Evolutionary conservation across 2,888 invertebrate genomes (phyloP), one percentile per base, ranked within the genome.

Genomic region (Coenonympha glycerion): DNA sequence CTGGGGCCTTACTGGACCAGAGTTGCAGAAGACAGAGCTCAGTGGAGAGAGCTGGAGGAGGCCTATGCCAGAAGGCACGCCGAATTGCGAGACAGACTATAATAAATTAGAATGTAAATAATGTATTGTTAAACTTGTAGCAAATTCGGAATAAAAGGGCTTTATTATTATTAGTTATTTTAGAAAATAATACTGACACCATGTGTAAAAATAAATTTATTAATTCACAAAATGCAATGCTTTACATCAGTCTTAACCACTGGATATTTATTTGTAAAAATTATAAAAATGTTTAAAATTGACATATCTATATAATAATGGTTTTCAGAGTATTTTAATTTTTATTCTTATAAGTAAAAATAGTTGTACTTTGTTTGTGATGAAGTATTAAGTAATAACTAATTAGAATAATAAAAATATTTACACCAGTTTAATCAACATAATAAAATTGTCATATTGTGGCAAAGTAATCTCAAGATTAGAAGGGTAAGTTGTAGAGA

Each of bases 141-240:
- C 22, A 6, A 2, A 8, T n/a, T n/a, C n/a, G n/a, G n/a, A n/a
- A n/a, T n/a, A n/a, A n/a, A n/a, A n/a, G n/a, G n/a, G n/a, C 21
- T 3, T 5, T 22, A 4, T 6, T 28, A 11, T 11, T 9, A 28
- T 31, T 13, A 30, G 5, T 5, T 31, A 13, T 15, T 6, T 1
- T 19, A 6, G 19, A 19, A 11, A 19, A 36, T 2, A 19, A 11
- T 5, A 34, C 1, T 11, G 6, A 21, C 11, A 11, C 11, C n/a
- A 19, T n/a, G 11, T 36, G 15, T 22, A 22, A 39, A 39, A 39
- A 39, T 39, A 24, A 39, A 39, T 39, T 39, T 39, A 39, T 24
- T 39, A 22, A 13, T 22, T 24, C 24, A 9, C 15, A 39, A 37
- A 37, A 39, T 39, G 15, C 15, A 24, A 24, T 9, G 37, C 22